Base-by-base conservation (phyloP, 2,888 invertebrate genomes). In the Andricus quercusramuli region DNA sequence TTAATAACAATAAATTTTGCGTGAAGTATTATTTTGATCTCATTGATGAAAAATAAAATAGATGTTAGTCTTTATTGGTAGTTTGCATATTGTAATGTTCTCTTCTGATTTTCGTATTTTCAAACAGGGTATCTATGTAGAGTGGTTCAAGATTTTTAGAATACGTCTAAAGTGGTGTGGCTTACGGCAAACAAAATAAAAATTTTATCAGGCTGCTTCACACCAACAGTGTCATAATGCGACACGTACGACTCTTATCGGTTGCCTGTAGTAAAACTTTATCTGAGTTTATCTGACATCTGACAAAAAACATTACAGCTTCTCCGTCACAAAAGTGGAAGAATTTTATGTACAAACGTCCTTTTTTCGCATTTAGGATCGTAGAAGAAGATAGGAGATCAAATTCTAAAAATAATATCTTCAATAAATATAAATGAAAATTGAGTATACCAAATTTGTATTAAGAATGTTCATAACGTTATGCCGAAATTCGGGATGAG, bases 281-380 rank as follows among this genome's bases (percentile, higher is more conserved):
- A 91, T 91, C 91, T 90, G 82, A 84, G 79, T 87, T 86, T 86
- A 85, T 88, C 87, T 88, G 88, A 84, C 87, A 89, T 90, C 89
- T 88, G 88, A 90, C 88, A 87, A 90, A 90, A 88, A 89, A 81
- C 81, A 78, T 81, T 81, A 82, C 77, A 79, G 77, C 84, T 82
- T 81, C 77, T 70, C 56, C 84, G 83, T 79, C 74, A 76, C 83
- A n/a, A 74, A 74, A 56, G 32, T 74, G n/a, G 74, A 74, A 74
- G 56, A 74, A 13, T 74, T 74, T 56, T 37, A 20, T 20, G 29
- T n/a, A 51, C 29, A 74, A 37, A 9, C 41, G 22, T 67, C n/a
- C 20, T 20, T 56, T 74, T 70, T 74, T 29, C 59, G 37, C 66
- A 79, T 41, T 56, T 44, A 70, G 51, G 20, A 29, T 59, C 11